Percentiles rank a stretch among this genome's conserved stretches.
These are phyloP conservation scores for Rissa tridactyla DNA, from an alignment of 2,113 vertebrate species.

Conservation along the genomic window DNA sequence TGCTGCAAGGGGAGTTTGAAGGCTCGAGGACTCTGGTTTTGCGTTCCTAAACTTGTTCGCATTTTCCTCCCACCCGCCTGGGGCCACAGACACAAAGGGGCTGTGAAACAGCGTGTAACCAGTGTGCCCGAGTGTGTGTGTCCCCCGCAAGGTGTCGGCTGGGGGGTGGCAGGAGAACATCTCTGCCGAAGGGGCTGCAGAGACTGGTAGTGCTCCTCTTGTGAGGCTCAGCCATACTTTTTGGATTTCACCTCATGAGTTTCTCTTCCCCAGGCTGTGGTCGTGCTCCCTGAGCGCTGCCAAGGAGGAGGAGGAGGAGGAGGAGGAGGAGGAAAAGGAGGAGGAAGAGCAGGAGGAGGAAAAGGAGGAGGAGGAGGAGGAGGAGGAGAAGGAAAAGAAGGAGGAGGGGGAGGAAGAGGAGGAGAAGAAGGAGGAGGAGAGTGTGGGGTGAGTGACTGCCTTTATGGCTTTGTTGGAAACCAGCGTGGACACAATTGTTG, in stretches of 20 bases:
- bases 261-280: conserved; percentile 55
- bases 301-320: background rate
- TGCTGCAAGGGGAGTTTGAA: background rate
- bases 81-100: fast-evolving
- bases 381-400: background rate
- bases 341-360: background rate
- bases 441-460: conserved; percentile 66
- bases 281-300: conserved; percentile 49
- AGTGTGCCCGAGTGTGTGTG: fast-evolving
- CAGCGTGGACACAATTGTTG: background rate
- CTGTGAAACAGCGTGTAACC: background rate
- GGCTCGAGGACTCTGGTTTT: background rate
- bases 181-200: background rate
- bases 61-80: background rate
- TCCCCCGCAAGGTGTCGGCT: background rate
- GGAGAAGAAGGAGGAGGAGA: background rate
- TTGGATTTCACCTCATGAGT: background rate
- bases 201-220: background rate
- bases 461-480: background rate
- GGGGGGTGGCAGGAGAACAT: background rate
- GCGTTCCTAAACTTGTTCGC: background rate
- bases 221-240: fast-evolving
- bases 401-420: background rate
- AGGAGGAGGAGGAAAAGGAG: fast-evolving
- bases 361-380: background rate